Evolutionary conservation across 2,888 invertebrate species (phyloP).

Genomic region (Scelioninae gen. 2): DNA sequence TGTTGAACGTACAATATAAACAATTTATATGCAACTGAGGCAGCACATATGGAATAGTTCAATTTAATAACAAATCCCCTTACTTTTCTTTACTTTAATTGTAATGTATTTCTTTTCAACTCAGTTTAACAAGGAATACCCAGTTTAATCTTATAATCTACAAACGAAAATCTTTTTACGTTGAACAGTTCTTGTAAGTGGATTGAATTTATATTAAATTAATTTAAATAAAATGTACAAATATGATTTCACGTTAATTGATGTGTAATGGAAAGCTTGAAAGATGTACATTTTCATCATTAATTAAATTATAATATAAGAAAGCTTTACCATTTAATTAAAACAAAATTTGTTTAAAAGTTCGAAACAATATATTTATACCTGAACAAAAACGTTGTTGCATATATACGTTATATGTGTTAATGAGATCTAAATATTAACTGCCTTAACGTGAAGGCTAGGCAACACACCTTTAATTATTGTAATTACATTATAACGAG

Average conservation of each 20-base stretch:
- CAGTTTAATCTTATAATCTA: conserved; percentile 1
- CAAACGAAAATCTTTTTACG: neutral
- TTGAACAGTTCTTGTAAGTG: neutral
- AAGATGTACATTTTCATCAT: neutral
- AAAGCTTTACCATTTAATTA: neutral
- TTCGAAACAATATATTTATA: neutral
- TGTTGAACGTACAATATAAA: neutral
- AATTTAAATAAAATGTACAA: conserved; percentile 3
- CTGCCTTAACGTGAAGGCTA: conserved; percentile 16
- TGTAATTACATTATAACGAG: conserved; percentile 42
- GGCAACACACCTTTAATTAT: conserved; percentile 40
- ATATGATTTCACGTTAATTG: neutral
- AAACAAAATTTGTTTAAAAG: neutral
- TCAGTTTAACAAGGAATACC: neutral
- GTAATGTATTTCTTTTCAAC: neutral
- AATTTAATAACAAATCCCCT: too few species aligned
- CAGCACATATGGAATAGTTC: too few species aligned
- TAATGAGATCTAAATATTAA: conserved; percentile 35
- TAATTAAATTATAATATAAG: neutral
- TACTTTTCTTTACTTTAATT: neutral
- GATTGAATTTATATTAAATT: conserved; percentile 10
- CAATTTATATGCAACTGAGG: too few species aligned
- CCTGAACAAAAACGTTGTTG: neutral
- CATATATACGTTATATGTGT: neutral
- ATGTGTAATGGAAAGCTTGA: neutral